Evolutionary conservation across 2,113 vertebrate genomes (phyloP), one percentile per base, ranked within the genome.

Genomic region (Anoplopoma fimbria): DNA sequence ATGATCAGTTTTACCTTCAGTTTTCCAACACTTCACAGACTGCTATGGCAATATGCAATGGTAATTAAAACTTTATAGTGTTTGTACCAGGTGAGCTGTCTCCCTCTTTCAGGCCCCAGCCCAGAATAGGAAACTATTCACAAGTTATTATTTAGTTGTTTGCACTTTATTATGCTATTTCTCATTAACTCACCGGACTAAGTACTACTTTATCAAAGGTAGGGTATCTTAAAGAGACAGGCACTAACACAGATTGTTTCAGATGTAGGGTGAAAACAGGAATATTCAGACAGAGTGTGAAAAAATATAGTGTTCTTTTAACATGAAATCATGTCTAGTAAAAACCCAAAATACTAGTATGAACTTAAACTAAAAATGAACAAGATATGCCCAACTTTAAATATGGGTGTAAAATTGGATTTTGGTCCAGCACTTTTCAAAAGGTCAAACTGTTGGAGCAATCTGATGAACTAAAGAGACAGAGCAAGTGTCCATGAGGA

Each of bases 1-100:
- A 60, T 81, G 29, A 87, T 40, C 38, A 21, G 57, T 25, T 73
- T 78, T 27, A 10, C 40, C 58, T 72, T 71, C 55, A 23, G 38
- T 45, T 45, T 17, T 13, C 42, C 7, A 45, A 25, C 64, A 29
- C 40, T 68, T 68, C 64, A 69, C 45, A 34, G 45, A n/a, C 61
- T 36, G 33, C 61, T 14, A 27, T 14, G 34, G 13, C 21, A 65
- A n/a, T 25, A 40, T 25, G 36, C 34, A 38, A 65, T 29, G 23
- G 63, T 9, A 40, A 40, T 45, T 19, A 45, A 29, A 17, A 9
- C 15, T 65, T 27, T 7, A 7, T 14, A 67, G 38, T 27, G 38
- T 27, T 19, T 67, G 19, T 29, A 15, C 63, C 62, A 40, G 62
- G 36, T 23, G 29, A 34, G 8, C n/a, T n/a, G n/a, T 40, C 45